Base-by-base conservation (phyloP, 2,113 vertebrate species). In the Ctenomys sociabilis region DNA sequence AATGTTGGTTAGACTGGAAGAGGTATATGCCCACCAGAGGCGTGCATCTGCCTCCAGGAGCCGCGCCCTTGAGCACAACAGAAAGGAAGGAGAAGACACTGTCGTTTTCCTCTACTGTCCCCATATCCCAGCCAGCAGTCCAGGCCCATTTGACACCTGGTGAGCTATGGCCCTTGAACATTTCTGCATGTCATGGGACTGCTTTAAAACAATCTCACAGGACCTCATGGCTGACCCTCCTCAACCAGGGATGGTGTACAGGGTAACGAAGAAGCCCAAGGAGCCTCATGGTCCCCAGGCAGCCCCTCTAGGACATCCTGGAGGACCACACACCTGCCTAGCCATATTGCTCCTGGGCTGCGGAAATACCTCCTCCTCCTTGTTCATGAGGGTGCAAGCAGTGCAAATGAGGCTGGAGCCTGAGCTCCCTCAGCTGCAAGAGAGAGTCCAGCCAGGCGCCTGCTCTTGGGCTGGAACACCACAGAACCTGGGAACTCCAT, bases 81-180 rank as follows among this genome's bases (percentile, higher is more conserved):
- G 59, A 93, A 54, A 88, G 68, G 95, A 63, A 82, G 88, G 96
- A 95, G 81, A 84, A 97, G 94, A 96, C n/a, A 93, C 87, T 93
- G 61, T 68, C 35, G 61, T 95, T 85, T 93, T 96, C 40, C 85
- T 43, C n/a, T 96, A 16, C 19, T 95, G 35, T 95, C 88, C 85
- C 0, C 0, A 16, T 78, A 85, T 64, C 52, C 49, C 7, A 94
- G 88, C 0, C 2, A 93, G n/a, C 35, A 81, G 95, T 93, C 87
- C 80, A 0, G 7, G 37, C 77, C 21, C 90, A 97, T 94, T 93
- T 95, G 92, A 97, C 97, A 96, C 70, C 83, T 66, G 91, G 21
- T 32, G 32, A 21, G 84, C 52, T 54, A 49, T 85, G 52, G 89
- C 80, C 35, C 24, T 12, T 63, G 7, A 45, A 32, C 8, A 17